Evolutionary conservation across 2,888 invertebrate species (phyloP).

Genomic region (Calliphora vomitoria): DNA sequence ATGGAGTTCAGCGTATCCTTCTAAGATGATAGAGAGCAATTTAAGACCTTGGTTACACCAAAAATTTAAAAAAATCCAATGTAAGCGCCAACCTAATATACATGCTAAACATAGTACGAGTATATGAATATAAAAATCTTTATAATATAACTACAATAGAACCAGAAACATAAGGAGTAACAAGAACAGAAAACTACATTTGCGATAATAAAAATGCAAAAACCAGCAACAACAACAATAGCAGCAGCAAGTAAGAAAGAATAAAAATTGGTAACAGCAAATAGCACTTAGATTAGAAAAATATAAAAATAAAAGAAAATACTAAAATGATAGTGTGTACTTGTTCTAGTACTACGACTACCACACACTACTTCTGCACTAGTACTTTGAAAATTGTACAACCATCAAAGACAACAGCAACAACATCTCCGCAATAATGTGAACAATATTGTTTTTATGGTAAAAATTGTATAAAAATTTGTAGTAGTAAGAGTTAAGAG

Average conservation of each 20-base stretch:
- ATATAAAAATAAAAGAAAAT: constrained; percentile 32
- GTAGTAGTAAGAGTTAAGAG: not conserved
- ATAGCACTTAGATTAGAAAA: constrained; percentile 69
- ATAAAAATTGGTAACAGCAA: constrained; percentile 62
- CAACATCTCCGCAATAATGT: constrained; percentile 34
- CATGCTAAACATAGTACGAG: not conserved
- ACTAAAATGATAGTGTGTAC: constrained; percentile 13
- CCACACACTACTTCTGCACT: not conserved
- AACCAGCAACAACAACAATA: constrained; percentile 10
- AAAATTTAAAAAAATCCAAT: too few species aligned
- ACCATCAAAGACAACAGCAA: constrained; percentile 14
- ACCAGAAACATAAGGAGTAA: constrained; percentile 22
- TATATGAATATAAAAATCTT: constrained; percentile 46
- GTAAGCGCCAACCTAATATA: not conserved
- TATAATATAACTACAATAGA: constrained; percentile 5
- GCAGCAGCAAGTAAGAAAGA: not conserved
- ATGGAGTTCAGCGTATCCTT: too few species aligned
- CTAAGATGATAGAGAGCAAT: too few species aligned
- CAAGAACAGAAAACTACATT: constrained; percentile 12
- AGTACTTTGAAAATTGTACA: constrained; percentile 11
- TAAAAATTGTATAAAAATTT: not conserved
- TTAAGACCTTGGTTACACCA: too few species aligned
- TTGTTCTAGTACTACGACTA: not conserved
- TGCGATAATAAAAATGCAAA: constrained; percentile 33
- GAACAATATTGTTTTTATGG: constrained; percentile 45